These are phyloP conservation scores for Idaea dimidiata DNA, from an alignment of 2,888 invertebrate genomes.

Conservation along the genomic window DNA sequence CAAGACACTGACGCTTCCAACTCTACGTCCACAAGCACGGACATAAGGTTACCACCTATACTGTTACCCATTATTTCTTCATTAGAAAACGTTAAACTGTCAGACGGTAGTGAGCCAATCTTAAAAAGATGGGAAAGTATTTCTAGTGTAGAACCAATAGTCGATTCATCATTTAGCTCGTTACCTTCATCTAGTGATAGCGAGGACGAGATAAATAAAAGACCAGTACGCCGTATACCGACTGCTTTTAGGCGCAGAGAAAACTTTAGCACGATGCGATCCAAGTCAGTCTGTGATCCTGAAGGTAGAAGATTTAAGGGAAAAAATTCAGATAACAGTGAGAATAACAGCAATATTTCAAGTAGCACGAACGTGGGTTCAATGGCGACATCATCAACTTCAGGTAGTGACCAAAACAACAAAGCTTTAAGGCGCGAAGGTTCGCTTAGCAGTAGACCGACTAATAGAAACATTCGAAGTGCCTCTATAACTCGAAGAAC, in stretches of 20 bases:
- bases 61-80: slow-evolving; percentile 85
- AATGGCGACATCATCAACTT: slow-evolving; percentile 69
- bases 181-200: slow-evolving; percentile 77
- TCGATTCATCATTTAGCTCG: slow-evolving; percentile 85
- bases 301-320: slow-evolving; percentile 58
- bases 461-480: slow-evolving; percentile 72
- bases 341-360: slow-evolving; percentile 71
- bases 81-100: slow-evolving; percentile 76
- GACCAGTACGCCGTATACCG: slow-evolving; percentile 59
- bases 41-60: slow-evolving; percentile 86
- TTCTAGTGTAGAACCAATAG: slow-evolving; percentile 86
- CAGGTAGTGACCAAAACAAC: slow-evolving; percentile 69
- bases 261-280: slow-evolving; percentile 65
- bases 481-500: slow-evolving; percentile 69
- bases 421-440: slow-evolving; percentile 64
- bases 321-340: slow-evolving; percentile 65
- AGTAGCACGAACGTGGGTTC: slow-evolving; percentile 67
- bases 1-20: slow-evolving; percentile 83
- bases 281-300: slow-evolving; percentile 75
- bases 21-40: slow-evolving; percentile 81
- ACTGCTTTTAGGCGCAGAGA: slow-evolving; percentile 66
- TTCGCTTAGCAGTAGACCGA: slow-evolving; percentile 59
- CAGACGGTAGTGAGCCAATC: slow-evolving; percentile 63
- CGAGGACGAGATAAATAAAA: slow-evolving; percentile 67
- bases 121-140: slow-evolving; percentile 82